Evolutionary conservation across 1,140 invertebrate species (phyloP).

Genomic region (Onthophagus taurus): DNA sequence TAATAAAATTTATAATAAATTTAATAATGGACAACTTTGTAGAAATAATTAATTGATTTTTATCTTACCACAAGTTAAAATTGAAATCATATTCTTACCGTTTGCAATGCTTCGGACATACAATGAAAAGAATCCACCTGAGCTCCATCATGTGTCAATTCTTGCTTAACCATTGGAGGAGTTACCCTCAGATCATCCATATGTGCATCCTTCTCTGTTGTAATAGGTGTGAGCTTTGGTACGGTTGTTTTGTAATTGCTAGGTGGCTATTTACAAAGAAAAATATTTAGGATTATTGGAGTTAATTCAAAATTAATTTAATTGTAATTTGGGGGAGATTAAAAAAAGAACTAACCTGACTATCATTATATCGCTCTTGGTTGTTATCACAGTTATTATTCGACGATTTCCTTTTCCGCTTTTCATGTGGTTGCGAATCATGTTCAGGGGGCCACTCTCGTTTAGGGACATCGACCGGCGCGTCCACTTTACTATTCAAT

Average conservation of each 20-base stretch:
- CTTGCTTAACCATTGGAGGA: constrained; percentile 55
- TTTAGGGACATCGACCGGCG: constrained; percentile 20
- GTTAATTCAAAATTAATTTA: not conserved
- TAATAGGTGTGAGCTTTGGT: constrained; percentile 55
- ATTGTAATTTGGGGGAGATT: not conserved
- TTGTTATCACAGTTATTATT: constrained; percentile 56
- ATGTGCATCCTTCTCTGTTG: constrained; percentile 48
- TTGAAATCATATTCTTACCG: constrained; percentile 37
- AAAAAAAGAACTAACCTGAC: constrained; percentile 43
- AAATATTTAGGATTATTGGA: constrained; percentile 1
- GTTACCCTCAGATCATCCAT: constrained; percentile 43
- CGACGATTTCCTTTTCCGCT: constrained; percentile 60
- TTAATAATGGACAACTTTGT: too few relatives aligned
- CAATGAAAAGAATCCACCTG: constrained; percentile 36
- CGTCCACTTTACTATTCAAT: constrained; percentile 42
- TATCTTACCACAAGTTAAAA: not conserved
- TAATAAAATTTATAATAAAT: not conserved
- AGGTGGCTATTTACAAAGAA: constrained; percentile 17
- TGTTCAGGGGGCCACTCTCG: constrained; percentile 23
- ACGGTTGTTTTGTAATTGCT: constrained; percentile 37
- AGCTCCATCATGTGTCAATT: constrained; percentile 31
- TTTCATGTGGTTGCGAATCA: constrained; percentile 43
- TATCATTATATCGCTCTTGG: constrained; percentile 53
- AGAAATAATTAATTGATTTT: not conserved
- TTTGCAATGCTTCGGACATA: constrained; percentile 37